Base-by-base conservation (phyloP, 2,888 invertebrate species). In the Nephrocerus scutellatus region DNA sequence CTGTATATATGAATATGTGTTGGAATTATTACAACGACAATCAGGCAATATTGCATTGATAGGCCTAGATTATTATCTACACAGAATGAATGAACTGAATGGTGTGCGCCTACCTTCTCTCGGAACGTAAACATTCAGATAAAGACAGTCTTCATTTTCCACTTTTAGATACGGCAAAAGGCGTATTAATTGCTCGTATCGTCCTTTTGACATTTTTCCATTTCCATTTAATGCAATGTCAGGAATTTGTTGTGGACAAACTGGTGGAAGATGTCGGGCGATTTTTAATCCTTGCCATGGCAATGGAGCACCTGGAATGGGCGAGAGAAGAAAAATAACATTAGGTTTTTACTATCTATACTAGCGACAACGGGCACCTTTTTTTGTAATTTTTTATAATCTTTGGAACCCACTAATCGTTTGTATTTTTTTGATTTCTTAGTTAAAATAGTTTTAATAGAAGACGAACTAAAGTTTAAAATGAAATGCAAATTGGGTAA, bases 101-200 rank as follows among this genome's bases (percentile, higher is more conserved):
- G 8, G 23, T n/a, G 9, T 39, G 43, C 25, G 47, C 80, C 78
- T 70, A 90, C 90, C 85, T 71, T 79, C 76, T 47, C 81, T 80
- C 2, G 95, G 93, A 21, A 87, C 82, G 66, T 90, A 96, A 46
- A 96, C 79, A 68, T 95, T 96, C 59, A 96, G 73, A 64, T 87
- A 89, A 37, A 95, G 72, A 58, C 95, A 96, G 63, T 96, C 93
- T 70, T 86, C 85, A 34, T 78, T 82, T 60, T 85, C 81, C 39
- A 78, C 75, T 48, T 68, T 70, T 36, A 85, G 66, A 68, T 80
- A 83, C 3, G 82, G 77, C 53, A 82, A 71, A 47, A 93, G 72
- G 47, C 81, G 76, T 53, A 77, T 75, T 54, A 92, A 73, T 62
- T 84, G 80, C 51, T 77, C 75, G 59, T 77, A 78, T 25, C 84